These are phyloP conservation scores for Amyelois transitella DNA, from an alignment of 1,140 invertebrate species.

Conservation along the genomic window DNA sequence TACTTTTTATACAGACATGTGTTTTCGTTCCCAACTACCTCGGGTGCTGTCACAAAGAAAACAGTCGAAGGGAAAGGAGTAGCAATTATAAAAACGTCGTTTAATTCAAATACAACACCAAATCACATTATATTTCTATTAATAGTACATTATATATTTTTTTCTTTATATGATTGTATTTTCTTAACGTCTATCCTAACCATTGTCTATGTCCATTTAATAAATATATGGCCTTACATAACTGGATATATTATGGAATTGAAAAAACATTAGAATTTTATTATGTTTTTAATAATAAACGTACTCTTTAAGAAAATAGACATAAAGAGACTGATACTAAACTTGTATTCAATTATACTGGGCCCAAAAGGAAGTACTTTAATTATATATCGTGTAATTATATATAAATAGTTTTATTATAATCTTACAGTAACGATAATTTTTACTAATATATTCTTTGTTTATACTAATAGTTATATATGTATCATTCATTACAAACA, in stretches of 20 bases:
- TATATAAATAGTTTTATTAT: constrained; percentile 36
- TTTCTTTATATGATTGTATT: constrained; percentile 54
- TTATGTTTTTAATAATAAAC: constrained; percentile 35
- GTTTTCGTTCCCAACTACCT: not conserved
- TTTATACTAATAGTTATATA: constrained; percentile 21
- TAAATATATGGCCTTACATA: constrained; percentile 8
- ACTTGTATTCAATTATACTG: constrained; percentile 24
- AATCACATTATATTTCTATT: constrained; percentile 74
- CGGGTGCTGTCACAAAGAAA: not conserved
- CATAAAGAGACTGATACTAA: constrained; percentile 38
- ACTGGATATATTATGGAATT: constrained; percentile 19
- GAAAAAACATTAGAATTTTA: constrained; percentile 30
- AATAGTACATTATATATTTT: constrained; percentile 63
- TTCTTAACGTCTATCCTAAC: constrained; percentile 43
- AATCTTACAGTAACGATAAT: constrained; percentile 40
- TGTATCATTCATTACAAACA: constrained; percentile 1
- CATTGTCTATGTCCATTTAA: constrained; percentile 25
- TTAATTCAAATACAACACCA: constrained; percentile 73
- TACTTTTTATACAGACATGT: not conserved
- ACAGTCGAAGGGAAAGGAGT: constrained; percentile 53
- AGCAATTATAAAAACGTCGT: constrained; percentile 64
- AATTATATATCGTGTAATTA: constrained; percentile 25
- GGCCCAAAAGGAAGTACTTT: constrained; percentile 42
- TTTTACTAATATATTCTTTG: constrained; percentile 39
- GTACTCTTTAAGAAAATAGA: constrained; percentile 52